Evolutionary conservation across 2,113 vertebrate genomes (phyloP).

Genomic region (Eurystomus gularis): DNA sequence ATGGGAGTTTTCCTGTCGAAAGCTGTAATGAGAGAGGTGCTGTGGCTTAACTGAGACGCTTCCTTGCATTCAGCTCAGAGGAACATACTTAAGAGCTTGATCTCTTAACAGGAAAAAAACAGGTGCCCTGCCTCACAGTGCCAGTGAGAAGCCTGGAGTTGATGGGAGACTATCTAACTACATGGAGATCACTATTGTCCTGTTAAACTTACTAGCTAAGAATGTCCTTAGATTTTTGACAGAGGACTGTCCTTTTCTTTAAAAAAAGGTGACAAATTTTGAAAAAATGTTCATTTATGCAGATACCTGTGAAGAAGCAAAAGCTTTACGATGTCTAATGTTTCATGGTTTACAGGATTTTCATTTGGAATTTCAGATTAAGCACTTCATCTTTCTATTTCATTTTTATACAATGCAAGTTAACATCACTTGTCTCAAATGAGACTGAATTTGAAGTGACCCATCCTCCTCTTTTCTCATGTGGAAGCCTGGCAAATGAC

Average conservation of each 20-base stretch:
- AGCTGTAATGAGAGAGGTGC: background rate
- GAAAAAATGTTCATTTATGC: background rate
- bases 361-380: background rate
- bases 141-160: background rate
- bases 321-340: background rate
- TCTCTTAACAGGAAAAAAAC: background rate
- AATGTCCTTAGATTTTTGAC: background rate
- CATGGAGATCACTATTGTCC: background rate
- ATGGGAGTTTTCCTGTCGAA: background rate
- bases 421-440: background rate
- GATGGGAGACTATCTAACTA: background rate
- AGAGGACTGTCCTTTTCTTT: background rate
- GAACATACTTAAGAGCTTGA: background rate
- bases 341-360: background rate
- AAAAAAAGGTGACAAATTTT: background rate
- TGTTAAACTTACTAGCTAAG: background rate
- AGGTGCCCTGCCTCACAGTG: background rate
- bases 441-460: background rate
- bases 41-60: background rate
- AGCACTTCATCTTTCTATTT: background rate
- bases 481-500: background rate
- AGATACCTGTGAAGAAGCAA: background rate
- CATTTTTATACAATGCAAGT: background rate
- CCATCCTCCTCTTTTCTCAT: accelerated
- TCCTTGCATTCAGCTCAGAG: accelerated